Evolutionary conservation across 2,797 vertebrate species (phyloP), one percentile per base, ranked within the genome.

Genomic region (Varecia variegata): DNA sequence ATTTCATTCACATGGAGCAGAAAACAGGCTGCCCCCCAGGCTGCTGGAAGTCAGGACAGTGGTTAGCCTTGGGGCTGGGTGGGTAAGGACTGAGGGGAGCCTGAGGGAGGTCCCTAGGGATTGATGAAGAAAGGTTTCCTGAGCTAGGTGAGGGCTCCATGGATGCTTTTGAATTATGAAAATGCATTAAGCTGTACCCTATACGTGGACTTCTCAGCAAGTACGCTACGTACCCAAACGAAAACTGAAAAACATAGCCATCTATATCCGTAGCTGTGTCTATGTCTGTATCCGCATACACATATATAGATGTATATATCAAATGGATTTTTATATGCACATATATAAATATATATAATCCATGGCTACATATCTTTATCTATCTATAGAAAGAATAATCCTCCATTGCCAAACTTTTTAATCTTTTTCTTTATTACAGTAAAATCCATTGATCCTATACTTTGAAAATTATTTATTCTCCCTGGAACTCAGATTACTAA

Each of bases 151-250:
- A 52, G 30, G 67, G 14, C 32, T 50, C 56, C 25, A 0, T 9
- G 47, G 27, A 17, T 0, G 32, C 5, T 1, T 15, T 10, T 17
- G 43, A 35, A 38, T 27, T 70, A n/a, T 35, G 45, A 56, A 74
- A 62, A 56, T 7, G 32, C 3, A 3, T 20, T 47, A 54, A 68
- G 50, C 32, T 67, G 15, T 6, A 17, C 18, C 3, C 47, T 11
- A 3, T 4, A 0, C 3, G 0, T 20, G 4, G 2, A 0, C 2
- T n/a, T 47, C 65, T 91, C 71, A 10, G 6, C 3, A 8, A 0
- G 17, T 2, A 3, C 2, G n/a, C 20, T 20, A 0, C 23, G 0
- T 2, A 12, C 27, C 38, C 32, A 30, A 35, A 30, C 0, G 2
- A 25, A 67, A 74, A 15, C 13, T 10, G 3, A 35, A 30, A 54